phyloP scores from a whole-genome alignment of 2,888 invertebrate genomes.

The Aphidoletes aphidimyza region DNA sequence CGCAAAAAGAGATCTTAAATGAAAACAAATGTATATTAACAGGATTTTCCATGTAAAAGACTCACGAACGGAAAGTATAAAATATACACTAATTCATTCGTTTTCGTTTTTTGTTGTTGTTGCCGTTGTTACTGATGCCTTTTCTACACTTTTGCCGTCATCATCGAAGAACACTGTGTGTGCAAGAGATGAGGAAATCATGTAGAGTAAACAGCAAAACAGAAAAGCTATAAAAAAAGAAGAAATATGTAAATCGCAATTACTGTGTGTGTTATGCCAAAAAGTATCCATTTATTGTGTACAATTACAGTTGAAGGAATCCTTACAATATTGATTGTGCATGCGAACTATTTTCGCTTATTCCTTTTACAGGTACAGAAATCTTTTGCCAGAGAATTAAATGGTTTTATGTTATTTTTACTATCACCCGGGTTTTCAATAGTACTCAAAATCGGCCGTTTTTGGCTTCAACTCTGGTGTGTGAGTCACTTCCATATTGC shows the following conservation, averaged over 20 bases:
- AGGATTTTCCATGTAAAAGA: slow-evolving; percentile 46
- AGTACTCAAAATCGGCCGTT: slow-evolving; percentile 3
- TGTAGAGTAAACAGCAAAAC: slow-evolving; percentile 7
- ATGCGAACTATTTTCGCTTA: not conserved
- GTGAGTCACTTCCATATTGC: not conserved
- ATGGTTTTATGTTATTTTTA: slow-evolving; percentile 17
- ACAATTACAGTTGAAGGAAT: not conserved
- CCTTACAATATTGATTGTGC: slow-evolving; percentile 30
- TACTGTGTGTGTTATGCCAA: slow-evolving; percentile 50
- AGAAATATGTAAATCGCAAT: slow-evolving; percentile 44
- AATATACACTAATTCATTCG: not conserved
- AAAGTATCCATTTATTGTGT: slow-evolving; percentile 25
- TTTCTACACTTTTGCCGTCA: not conserved
- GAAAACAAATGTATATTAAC: slow-evolving; percentile 54
- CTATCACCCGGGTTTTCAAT: slow-evolving; percentile 32
- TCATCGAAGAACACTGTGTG: not conserved
- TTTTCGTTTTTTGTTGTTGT: not conserved
- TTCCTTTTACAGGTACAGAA: slow-evolving; percentile 3
- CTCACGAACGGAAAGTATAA: not conserved
- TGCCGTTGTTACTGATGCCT: not conserved
- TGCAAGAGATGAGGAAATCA: not conserved
- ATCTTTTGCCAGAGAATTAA: not conserved
- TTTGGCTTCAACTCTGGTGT: not conserved
- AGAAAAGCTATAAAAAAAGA: not conserved
- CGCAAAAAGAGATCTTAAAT: slow-evolving; percentile 50